Evolutionary conservation across 2,113 vertebrate species (phyloP).

Genomic region (Trematomus loennbergii): DNA sequence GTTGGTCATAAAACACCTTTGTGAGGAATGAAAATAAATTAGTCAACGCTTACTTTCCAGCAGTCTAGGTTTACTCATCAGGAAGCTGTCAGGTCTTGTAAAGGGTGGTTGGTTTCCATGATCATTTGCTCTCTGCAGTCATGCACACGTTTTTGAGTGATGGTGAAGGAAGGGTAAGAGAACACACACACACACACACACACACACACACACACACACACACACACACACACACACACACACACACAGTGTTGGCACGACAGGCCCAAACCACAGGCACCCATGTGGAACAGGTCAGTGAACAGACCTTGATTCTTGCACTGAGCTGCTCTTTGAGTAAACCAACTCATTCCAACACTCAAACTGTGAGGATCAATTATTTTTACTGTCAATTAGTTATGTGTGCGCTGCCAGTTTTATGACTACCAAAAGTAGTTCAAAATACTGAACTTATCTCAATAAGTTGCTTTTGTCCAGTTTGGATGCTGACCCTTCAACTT

Average conservation of each 20-base stretch:
- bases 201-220: conserved; percentile 15
- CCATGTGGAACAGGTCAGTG: conserved; percentile 70
- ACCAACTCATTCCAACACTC: conserved; percentile 45
- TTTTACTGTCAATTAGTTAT: conserved; percentile 23
- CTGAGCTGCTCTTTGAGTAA: conserved; percentile 64
- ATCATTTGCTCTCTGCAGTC: conserved; percentile 42
- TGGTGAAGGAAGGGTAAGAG: conserved; percentile 39
- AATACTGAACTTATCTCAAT: not conserved
- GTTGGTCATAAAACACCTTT: conserved; percentile 15
- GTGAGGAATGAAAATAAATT: conserved; percentile 34
- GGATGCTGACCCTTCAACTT: conserved; percentile 26
- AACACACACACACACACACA: conserved; percentile 13
- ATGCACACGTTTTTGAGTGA: conserved; percentile 49
- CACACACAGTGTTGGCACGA: conserved; percentile 59
- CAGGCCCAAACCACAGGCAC: conserved; percentile 73
- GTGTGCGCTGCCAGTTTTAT: not conserved
- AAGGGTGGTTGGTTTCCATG: conserved; percentile 62
- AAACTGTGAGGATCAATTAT: conserved; percentile 32
- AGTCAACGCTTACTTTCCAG: conserved; percentile 28
- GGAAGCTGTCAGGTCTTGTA: conserved; percentile 42
- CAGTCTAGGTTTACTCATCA: conserved; percentile 49
- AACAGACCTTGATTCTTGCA: conserved; percentile 71
- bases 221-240: conserved; percentile 35
- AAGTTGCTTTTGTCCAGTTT: conserved; percentile 20
- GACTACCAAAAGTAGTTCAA: conserved; percentile 6